phyloP scores from a whole-genome alignment of 2,797 vertebrate genomes.

The Bothrops alternatus region DNA sequence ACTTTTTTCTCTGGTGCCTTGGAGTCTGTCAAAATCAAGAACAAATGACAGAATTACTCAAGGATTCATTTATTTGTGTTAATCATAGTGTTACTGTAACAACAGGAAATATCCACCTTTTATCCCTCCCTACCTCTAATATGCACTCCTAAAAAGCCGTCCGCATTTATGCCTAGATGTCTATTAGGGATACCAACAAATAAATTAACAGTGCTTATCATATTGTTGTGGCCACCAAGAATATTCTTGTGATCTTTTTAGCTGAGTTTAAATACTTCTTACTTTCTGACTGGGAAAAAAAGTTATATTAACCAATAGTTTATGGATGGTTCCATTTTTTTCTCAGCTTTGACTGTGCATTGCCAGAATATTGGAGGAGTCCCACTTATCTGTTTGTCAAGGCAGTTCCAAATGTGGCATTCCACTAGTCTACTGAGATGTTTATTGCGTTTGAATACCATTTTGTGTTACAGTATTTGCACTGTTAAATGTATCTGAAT shows the following conservation, averaged over 20 bases:
- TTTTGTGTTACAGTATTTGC: not conserved
- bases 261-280: not conserved
- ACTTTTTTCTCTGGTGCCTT: slow-evolving; percentile 27
- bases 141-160: slow-evolving; percentile 3
- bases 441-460: not conserved
- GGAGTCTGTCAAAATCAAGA: slow-evolving; percentile 50
- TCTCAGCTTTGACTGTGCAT: not conserved
- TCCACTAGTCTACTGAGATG: too few relatives aligned
- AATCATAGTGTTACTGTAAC: slow-evolving; percentile 36
- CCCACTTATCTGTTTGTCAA: not conserved
- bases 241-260: not conserved
- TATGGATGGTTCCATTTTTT: not conserved
- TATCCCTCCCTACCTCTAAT: not conserved
- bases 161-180: not conserved
- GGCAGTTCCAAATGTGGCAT: not conserved
- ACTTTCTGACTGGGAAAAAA: not conserved
- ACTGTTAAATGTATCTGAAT: slow-evolving; percentile 49
- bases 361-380: not conserved
- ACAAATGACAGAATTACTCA: slow-evolving; percentile 39
- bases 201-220: not conserved
- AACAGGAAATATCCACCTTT: slow-evolving; percentile 15
- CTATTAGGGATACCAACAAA: slow-evolving; percentile 29
- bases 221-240: not conserved
- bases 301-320: not conserved
- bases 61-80: slow-evolving; percentile 18